Evolutionary conservation across 1,140 invertebrate species (phyloP).

Genomic region (Mylabris phalerata): DNA sequence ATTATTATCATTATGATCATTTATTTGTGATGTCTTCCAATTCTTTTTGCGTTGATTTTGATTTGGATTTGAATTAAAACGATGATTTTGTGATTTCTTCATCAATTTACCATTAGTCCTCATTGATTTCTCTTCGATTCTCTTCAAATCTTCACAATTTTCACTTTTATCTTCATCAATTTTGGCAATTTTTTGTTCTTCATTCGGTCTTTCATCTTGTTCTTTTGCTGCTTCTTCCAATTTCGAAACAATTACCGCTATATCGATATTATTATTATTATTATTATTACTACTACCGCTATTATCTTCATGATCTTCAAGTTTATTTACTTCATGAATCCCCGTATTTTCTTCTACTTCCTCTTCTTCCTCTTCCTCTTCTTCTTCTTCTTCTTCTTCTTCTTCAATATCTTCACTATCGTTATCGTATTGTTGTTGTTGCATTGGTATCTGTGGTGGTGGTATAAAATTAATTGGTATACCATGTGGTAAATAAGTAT

Average conservation of each 20-base stretch:
- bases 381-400: conserved; percentile 1
- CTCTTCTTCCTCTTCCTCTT: conserved; percentile 5
- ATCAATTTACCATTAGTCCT: background rate
- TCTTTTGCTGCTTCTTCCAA: conserved; percentile 39
- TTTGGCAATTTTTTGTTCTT: background rate
- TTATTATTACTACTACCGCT: conserved; percentile 7
- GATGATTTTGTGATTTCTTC: background rate
- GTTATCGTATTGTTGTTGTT: conserved; percentile 13
- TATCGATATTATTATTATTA: conserved; percentile 31
- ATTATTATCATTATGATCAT: background rate
- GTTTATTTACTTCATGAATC: background rate
- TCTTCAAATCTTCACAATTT: too few species aligned
- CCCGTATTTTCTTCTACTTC: conserved; percentile 9
- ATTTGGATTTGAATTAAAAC: conserved; percentile 2
- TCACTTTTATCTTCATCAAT: too few species aligned
- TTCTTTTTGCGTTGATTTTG: background rate
- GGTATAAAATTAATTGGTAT: conserved; percentile 33
- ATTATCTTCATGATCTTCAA: conserved; percentile 4
- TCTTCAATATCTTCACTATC: background rate
- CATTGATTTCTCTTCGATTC: background rate
- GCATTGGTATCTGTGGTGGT: conserved; percentile 16
- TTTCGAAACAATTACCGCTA: conserved; percentile 39
- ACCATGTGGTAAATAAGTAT: conserved; percentile 30
- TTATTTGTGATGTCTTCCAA: background rate
- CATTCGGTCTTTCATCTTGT: too few species aligned